Percentiles rank a stretch among this genome's conserved stretches.
Evolutionary conservation across 2,113 vertebrate genomes (phyloP).

Genomic region (Phaethon lepturus): DNA sequence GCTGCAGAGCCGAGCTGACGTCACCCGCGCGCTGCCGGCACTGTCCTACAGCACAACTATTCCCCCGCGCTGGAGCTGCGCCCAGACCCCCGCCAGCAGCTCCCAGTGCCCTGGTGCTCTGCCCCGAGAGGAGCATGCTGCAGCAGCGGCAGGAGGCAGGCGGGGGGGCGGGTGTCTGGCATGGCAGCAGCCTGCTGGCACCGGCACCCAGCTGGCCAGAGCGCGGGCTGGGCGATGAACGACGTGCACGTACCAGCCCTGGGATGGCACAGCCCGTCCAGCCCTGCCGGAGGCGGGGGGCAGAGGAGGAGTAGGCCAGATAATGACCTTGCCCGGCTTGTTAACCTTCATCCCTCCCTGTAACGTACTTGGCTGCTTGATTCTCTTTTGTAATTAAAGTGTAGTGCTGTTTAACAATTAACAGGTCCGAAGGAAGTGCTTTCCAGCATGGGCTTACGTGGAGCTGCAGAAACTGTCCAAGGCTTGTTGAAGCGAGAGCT

Average conservation of each 20-base stretch:
- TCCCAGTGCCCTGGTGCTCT: neutral
- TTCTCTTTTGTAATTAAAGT: neutral
- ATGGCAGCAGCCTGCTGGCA: neutral
- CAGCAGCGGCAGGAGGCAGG: neutral
- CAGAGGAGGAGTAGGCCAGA: neutral
- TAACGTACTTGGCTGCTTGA: neutral
- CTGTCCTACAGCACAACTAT: neutral
- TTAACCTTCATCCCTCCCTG: constrained; percentile 23
- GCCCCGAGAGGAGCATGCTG: neutral
- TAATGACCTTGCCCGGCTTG: neutral
- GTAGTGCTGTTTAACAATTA: constrained; percentile 31
- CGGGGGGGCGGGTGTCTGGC: neutral
- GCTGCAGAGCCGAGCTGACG: neutral
- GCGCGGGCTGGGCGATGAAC: neutral
- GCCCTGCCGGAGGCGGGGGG: neutral
- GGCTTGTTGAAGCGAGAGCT: neutral
- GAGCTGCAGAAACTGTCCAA: neutral
- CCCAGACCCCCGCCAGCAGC: neutral
- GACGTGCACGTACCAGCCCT: neutral
- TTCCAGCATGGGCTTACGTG: neutral
- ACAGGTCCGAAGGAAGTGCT: neutral
- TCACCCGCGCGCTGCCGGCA: fast-evolving
- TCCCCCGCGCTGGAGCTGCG: neutral
- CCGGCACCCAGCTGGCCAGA: fast-evolving
- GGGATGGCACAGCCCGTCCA: neutral